phyloP scores from a whole-genome alignment of 2,113 vertebrate species.

The Carollia perspicillata region DNA sequence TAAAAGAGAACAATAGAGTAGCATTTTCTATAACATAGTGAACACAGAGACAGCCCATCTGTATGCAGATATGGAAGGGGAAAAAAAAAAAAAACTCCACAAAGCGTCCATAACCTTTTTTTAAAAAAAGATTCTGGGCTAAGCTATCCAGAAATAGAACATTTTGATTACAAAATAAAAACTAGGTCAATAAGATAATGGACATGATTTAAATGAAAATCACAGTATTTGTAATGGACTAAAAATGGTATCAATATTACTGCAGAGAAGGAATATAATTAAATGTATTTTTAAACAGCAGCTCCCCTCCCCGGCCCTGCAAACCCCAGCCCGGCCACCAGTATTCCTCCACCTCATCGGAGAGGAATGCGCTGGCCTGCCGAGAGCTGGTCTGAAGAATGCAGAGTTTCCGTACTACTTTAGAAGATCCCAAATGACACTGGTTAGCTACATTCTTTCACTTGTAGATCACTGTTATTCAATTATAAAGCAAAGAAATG shows the following conservation, averaged over 20 bases:
- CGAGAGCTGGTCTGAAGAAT: slow-evolving; percentile 90
- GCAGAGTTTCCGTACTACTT: slow-evolving; percentile 89
- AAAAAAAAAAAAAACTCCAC: not conserved
- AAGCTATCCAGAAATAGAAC: slow-evolving; percentile 78
- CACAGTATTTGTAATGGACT: slow-evolving; percentile 79
- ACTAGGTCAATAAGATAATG: slow-evolving; percentile 84
- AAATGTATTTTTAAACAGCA: slow-evolving; percentile 83
- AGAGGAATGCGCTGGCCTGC: slow-evolving; percentile 94
- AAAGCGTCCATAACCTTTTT: slow-evolving; percentile 27
- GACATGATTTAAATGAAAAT: slow-evolving; percentile 81
- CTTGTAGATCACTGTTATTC: slow-evolving; percentile 83
- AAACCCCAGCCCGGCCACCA: slow-evolving; percentile 79
- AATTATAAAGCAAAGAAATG: slow-evolving; percentile 38
- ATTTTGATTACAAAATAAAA: slow-evolving; percentile 76
- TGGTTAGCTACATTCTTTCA: slow-evolving; percentile 86
- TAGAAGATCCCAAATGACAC: slow-evolving; percentile 86
- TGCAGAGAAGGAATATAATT: slow-evolving; percentile 83
- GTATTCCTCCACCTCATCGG: slow-evolving; percentile 89
- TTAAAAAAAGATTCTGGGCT: slow-evolving; percentile 41
- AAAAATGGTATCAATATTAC: slow-evolving; percentile 80
- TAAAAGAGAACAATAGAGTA: not conserved
- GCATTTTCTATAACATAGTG: not conserved
- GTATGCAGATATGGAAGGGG: not conserved
- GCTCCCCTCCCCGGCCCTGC: slow-evolving; percentile 78
- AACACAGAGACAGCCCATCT: slow-evolving; percentile 15